Conservation (phyloP, 2,888 invertebrate species). For the Physocephala rufipes region DNA sequence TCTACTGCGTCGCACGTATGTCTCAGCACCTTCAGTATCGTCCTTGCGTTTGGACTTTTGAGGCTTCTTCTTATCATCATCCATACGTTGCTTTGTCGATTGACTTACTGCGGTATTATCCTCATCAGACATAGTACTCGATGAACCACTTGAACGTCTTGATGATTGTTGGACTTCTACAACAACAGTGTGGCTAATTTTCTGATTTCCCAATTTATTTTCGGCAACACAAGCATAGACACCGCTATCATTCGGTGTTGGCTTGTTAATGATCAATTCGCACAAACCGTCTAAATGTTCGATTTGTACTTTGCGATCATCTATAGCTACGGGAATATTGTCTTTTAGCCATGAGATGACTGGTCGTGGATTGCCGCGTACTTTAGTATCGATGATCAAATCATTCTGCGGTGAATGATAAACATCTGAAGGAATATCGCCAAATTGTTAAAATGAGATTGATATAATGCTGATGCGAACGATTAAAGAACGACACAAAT, state of each 20-base stretch:
- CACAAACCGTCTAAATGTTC: slow-evolving; percentile 82
- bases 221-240: slow-evolving; percentile 70
- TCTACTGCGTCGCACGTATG: slow-evolving; percentile 69
- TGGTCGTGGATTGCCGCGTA: slow-evolving; percentile 79
- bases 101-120: slow-evolving; percentile 45
- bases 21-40: slow-evolving; percentile 62
- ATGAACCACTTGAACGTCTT: slow-evolving; percentile 60
- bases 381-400: slow-evolving; percentile 80
- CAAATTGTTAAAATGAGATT: slow-evolving; percentile 43
- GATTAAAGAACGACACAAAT: slow-evolving; percentile 32
- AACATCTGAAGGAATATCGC: slow-evolving; percentile 69
- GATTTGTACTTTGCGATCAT: slow-evolving; percentile 72
- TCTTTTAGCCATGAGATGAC: slow-evolving; percentile 81
- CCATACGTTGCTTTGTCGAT: slow-evolving; percentile 19
- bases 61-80: slow-evolving; percentile 46
- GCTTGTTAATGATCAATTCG: slow-evolving; percentile 75
- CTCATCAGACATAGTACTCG: slow-evolving; percentile 56
- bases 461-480: slow-evolving; percentile 44
- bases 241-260: slow-evolving; percentile 71
- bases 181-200: slow-evolving; percentile 76
- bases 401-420: slow-evolving; percentile 79
- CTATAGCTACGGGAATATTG: slow-evolving; percentile 68
- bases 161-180: slow-evolving; percentile 60
- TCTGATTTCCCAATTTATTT: slow-evolving; percentile 77
- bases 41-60: slow-evolving; percentile 55